Evolutionary conservation across 2,113 vertebrate species (phyloP), one percentile per base, ranked within the genome.

Genomic region (Corydoras sp.): DNA sequence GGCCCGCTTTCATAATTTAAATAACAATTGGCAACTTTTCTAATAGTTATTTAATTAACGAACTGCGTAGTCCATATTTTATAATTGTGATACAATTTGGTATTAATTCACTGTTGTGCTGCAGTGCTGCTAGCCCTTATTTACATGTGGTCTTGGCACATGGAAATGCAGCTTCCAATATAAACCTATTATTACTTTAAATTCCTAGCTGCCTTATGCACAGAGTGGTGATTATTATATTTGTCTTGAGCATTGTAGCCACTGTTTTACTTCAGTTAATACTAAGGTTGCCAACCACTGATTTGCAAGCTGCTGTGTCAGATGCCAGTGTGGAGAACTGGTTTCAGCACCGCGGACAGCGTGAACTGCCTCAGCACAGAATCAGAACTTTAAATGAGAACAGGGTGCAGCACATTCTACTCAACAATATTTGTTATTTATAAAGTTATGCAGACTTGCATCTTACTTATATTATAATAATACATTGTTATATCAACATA

Each of bases 281-380:
- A 66, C 29, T n/a, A 29, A 58, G 31, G 55, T 43, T 58, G 32
- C 35, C 7, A 55, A 12, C 55, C 24, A 54, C 15, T 15, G 12
- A n/a, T 53, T 18, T 32, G 29, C 11, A 50, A 2, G 43, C 71
- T 11, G 6, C 10, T 9, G 5, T 32, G 56, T 60, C 14, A n/a
- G 32, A 35, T 35, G 35, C 35, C 43, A 9, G 9, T 10, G 29
- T 10, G 60, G 7, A 10, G 12, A 32, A 15, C 55, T 69, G 50
- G n/a, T 77, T 80, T 83, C 83, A 87, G 85, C 68, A 87, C 80
- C 78, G 77, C 14, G 81, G 87, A 85, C 79, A 87, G 83, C 24
- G n/a, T 64, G 24, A 54, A 71, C 32, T 49, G 69, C 66, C 73
- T 69, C 65, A 18, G 4, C 15, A 11, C 3, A 68, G 10, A 18